A percentile compares a stretch with the other conserved stretches of the same genome.
Conservation (phyloP, 2,888 invertebrate genomes). For the Pollenia griseotomentosa region DNA sequence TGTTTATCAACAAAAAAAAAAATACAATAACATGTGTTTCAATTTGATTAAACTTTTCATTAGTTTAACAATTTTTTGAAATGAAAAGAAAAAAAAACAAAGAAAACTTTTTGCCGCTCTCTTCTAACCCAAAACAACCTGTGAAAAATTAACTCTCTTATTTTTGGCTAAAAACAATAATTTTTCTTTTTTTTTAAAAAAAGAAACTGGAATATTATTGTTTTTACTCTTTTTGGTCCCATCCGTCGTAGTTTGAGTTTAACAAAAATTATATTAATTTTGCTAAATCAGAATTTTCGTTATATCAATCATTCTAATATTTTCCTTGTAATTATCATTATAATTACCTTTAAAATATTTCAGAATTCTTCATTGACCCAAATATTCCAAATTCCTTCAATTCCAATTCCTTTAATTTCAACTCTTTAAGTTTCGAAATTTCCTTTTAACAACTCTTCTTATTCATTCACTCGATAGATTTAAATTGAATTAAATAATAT, state of each 20-base stretch:
- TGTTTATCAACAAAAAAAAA: slow-evolving; percentile 50
- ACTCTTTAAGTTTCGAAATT: slow-evolving; percentile 7
- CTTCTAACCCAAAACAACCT: too few relatives aligned
- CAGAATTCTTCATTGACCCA: too few relatives aligned
- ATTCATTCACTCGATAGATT: slow-evolving; percentile 57
- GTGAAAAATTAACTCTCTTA: too few relatives aligned
- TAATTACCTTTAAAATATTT: background rate
- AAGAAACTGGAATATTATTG: too few relatives aligned
- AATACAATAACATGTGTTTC: slow-evolving; percentile 49
- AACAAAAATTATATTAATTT: too few relatives aligned
- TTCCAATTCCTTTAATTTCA: background rate
- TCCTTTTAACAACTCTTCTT: background rate
- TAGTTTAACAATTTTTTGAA: too few relatives aligned
- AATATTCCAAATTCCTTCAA: background rate
- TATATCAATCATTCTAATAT: slow-evolving; percentile 45
- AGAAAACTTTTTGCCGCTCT: too few relatives aligned
- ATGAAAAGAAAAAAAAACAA: too few relatives aligned
- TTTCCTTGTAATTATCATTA: slow-evolving; percentile 27
- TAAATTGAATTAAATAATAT: slow-evolving; percentile 35
- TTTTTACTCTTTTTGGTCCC: background rate
- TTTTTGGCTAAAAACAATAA: too few relatives aligned
- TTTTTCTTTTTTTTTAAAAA: too few relatives aligned
- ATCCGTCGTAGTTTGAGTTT: too few relatives aligned
- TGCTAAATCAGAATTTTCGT: too few relatives aligned
- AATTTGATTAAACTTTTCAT: slow-evolving; percentile 14